A percentile compares a stretch with the other conserved stretches of the same genome.
These are phyloP conservation scores for Spisula solida DNA, from an alignment of 2,888 invertebrate genomes.

Conservation along the genomic window DNA sequence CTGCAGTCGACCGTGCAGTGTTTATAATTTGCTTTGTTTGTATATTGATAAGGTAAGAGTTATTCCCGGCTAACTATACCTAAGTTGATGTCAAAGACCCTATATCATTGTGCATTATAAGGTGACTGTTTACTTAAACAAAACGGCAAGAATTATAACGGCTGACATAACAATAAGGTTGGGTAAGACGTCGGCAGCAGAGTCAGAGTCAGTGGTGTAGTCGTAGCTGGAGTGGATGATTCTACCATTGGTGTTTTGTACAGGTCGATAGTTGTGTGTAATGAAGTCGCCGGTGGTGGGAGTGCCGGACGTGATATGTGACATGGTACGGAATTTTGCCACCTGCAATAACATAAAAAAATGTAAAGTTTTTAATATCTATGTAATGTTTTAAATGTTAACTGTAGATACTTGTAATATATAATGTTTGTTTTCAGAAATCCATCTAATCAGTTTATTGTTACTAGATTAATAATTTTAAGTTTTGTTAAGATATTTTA, in stretches of 20 bases:
- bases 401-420: too few species aligned
- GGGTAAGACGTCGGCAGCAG: constrained; percentile 12
- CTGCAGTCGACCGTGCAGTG: too few species aligned
- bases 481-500: too few species aligned
- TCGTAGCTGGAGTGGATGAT: constrained; percentile 45
- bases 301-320: constrained; percentile 18
- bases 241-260: constrained; percentile 43
- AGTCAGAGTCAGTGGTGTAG: neutral
- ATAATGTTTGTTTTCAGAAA: too few species aligned
- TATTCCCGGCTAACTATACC: too few species aligned
- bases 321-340: constrained; percentile 37
- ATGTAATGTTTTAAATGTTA: too few species aligned
- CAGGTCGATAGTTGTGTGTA: constrained; percentile 52
- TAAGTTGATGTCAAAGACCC: too few species aligned
- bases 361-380: too few species aligned
- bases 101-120: neutral
- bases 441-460: too few species aligned
- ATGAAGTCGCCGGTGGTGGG: constrained; percentile 36
- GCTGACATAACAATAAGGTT: neutral
- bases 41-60: too few species aligned
- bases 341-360: constrained; percentile 25
- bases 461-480: too few species aligned
- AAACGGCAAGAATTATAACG: neutral
- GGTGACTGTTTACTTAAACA: neutral
- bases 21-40: too few species aligned